Evolutionary conservation across 2,888 invertebrate species (phyloP), one percentile per base, ranked within the genome.

Genomic region (Periphyllus acericola): DNA sequence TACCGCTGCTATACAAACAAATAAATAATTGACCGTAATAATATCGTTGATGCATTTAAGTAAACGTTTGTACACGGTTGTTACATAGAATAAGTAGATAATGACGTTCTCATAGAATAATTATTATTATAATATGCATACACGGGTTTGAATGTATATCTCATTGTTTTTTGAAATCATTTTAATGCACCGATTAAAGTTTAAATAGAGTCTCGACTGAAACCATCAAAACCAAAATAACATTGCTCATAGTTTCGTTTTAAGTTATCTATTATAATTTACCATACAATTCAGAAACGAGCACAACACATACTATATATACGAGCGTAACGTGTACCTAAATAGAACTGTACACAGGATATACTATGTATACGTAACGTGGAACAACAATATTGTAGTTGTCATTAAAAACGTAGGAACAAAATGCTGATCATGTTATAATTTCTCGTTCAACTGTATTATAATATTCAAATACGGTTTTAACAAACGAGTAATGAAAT

Each of bases 401-500:
- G 14, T 55, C 29, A 21, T 79, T 79, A 79, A 34, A 55, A 60
- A 55, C 34, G 52, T 46, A 46, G 46, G 14, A 60, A 79, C 79
- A 55, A 79, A 79, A 79, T 1, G 60, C 60, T 55, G 55, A 79
- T 79, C 14, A 79, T 55, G 34, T 79, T 79, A 60, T 34, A 21
- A 79, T 60, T 32, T 60, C 25, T 25, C 21, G 34, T 34, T 55
- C 17, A 79, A 79, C 52, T 46, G 36, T 36, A 46, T 79, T 79
- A n/a, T n/a, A n/a, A n/a, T n/a, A 34, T 55, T 79, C 34, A 55
- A 79, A 79, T 55, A 79, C 25, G 6, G n/a, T 79, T 79, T 55
- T 79, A 79, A 60, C 60, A 79, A 79, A 79, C 55, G 25, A 79
- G 34, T 60, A 79, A 60, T 79, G 52, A 55, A 79, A 34, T 55